Evolutionary conservation across 2,888 invertebrate genomes (phyloP), one percentile per base, ranked within the genome.

Genomic region (Leistus spinibarbis): DNA sequence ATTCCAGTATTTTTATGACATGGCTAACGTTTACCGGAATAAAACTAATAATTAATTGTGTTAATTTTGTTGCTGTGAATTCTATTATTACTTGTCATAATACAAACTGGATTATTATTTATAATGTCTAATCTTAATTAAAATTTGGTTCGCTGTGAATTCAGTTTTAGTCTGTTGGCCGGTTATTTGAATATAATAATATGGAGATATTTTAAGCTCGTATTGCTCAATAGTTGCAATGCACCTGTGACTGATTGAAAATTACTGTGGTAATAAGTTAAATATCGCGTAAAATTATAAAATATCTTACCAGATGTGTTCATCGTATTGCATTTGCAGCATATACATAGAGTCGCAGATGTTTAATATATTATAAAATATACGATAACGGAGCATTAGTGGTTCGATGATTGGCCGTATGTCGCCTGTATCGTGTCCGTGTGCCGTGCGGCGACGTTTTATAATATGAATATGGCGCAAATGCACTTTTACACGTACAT

Each of bases 321-420:
- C 13, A 53, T 53, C 13, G 13, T 40, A 40, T 40, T 40, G 10
- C 40, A 40, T 57, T 1, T 57, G 57, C 57, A 7, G 20, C 16
- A 13, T 19, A 57, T 13, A 19, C 9, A 53, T 53, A 53, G 53
- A 53, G 10, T 53, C 57, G 57, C 20, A 19, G 57, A 57, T 19
- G 17, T 17, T 17, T 57, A 19, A 19, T 20, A n/a, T 57, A 17
- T 19, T 57, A 57, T 57, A 57, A 57, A 64, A 64, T 64, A 64
- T 64, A 23, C 27, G 64, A 23, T 27, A 64, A 64, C 27, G 64
- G 17, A 20, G 64, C 23, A 64, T 64, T 64, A 24, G 16, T 13
- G 20, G 1, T 64, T 9, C 23, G 16, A 23, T 57, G 72, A 72
- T 72, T 72, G 72, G 72, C 72, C 72, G 72, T 72, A 27, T 72